These are phyloP conservation scores for Hyperopisus bebe DNA, from an alignment of 2,113 vertebrate genomes.

Conservation along the genomic window DNA sequence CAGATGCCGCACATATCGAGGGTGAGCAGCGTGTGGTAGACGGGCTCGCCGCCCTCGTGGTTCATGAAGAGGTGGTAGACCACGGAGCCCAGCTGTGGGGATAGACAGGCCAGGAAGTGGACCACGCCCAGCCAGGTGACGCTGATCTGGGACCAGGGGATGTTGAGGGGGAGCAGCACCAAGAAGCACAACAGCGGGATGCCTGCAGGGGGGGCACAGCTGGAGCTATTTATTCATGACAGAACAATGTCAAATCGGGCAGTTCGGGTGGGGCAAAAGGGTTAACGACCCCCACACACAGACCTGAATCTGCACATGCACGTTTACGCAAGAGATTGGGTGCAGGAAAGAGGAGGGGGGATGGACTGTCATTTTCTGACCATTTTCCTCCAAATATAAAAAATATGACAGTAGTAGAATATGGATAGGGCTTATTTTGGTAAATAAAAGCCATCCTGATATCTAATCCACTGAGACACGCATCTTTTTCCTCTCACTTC, in stretches of 20 bases:
- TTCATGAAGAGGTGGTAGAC: conserved; percentile 90
- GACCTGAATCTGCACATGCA: neutral
- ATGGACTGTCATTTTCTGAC: neutral
- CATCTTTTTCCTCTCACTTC: neutral
- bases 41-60: conserved; percentile 72
- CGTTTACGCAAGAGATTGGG: neutral
- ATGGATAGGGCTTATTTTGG: neutral
- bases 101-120: conserved; percentile 83
- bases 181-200: conserved; percentile 81
- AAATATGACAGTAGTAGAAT: neutral
- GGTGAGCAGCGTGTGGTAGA: conserved; percentile 82
- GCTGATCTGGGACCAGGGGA: conserved; percentile 85
- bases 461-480: neutral
- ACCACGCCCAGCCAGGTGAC: conserved; percentile 81
- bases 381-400: neutral
- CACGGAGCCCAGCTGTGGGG: conserved; percentile 80
- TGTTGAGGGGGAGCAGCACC: conserved; percentile 79
- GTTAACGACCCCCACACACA: neutral
- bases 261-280: neutral
- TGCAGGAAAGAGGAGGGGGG: neutral
- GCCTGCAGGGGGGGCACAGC: conserved; percentile 54
- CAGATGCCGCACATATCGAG: conserved; percentile 90
- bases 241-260: neutral
- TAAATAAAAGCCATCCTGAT: neutral
- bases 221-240: neutral